A percentile compares a stretch with the other conserved stretches of the same genome.
phyloP scores from a whole-genome alignment of 2,888 invertebrate species.

The Caenorhabditis sinica region DNA sequence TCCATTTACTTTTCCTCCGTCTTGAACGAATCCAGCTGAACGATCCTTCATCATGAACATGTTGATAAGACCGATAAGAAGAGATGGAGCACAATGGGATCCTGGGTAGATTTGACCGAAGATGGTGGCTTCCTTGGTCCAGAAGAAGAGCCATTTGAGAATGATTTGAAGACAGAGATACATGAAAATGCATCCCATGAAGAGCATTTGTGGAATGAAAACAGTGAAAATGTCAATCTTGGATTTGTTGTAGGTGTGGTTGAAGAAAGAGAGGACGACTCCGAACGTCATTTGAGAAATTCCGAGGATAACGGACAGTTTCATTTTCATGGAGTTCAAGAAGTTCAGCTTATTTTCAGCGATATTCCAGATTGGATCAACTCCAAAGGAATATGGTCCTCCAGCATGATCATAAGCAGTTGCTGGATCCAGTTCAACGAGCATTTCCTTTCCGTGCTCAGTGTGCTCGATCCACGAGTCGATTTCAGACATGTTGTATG shows the following conservation, averaged over 20 bases:
- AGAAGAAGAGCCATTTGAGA: conserved; percentile 85
- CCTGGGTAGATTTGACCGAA: conserved; percentile 81
- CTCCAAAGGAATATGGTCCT: conserved; percentile 85
- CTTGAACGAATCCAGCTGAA: conserved; percentile 61
- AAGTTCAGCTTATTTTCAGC: conserved; percentile 83
- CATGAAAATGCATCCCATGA: conserved; percentile 93
- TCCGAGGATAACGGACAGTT: conserved; percentile 82
- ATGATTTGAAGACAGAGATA: conserved; percentile 90
- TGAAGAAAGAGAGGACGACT: conserved; percentile 80
- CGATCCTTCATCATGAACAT: conserved; percentile 80
- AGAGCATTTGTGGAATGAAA: conserved; percentile 96
- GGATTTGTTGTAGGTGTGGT: conserved; percentile 86
- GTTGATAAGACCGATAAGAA: conserved; percentile 81
- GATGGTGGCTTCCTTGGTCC: conserved; percentile 67
- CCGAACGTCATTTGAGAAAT: conserved; percentile 83
- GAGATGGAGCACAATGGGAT: conserved; percentile 83
- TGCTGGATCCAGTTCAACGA: conserved; percentile 75
- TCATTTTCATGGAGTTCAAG: conserved; percentile 84
- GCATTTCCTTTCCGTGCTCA: conserved; percentile 70
- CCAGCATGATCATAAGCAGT: conserved; percentile 72
- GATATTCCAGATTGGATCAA: conserved; percentile 85
- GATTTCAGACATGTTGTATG: conserved; percentile 70
- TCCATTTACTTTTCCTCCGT: conserved; percentile 60
- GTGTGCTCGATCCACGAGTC: conserved; percentile 32
- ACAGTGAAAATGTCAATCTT: conserved; percentile 91